Evolutionary conservation across 2,113 vertebrate species (phyloP).

Genomic region (Pangasianodon hypophthalmus): DNA sequence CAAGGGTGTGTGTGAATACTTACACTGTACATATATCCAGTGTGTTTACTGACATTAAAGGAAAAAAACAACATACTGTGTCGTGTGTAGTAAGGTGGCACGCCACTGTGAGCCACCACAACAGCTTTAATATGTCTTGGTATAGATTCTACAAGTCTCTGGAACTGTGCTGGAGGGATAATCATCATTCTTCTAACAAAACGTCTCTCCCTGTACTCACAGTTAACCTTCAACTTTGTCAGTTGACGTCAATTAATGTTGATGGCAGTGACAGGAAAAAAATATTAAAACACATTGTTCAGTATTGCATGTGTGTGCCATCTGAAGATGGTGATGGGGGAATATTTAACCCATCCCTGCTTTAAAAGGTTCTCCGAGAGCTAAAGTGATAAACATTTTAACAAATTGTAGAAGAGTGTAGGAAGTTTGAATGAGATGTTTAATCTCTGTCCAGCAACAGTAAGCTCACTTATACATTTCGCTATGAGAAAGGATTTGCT

Average conservation of each 20-base stretch:
- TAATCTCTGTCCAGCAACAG: neutral
- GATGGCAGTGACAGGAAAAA: neutral
- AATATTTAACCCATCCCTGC: neutral
- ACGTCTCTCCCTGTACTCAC: neutral
- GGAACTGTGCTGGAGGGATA: neutral
- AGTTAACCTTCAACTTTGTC: neutral
- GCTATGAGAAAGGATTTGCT: neutral
- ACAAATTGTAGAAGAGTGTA: neutral
- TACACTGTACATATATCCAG: neutral
- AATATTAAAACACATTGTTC: neutral
- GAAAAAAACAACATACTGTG: neutral
- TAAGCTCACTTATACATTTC: neutral
- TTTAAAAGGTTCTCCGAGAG: neutral
- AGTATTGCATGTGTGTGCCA: neutral
- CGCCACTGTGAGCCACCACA: neutral
- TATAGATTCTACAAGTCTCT: neutral
- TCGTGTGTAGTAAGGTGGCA: neutral
- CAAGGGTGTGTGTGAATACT: neutral
- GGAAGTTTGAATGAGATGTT: neutral
- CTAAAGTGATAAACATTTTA: neutral
- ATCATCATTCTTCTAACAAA: neutral
- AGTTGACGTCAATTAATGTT: neutral
- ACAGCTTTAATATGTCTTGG: neutral
- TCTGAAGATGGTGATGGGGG: neutral
- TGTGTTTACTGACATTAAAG: neutral